Conservation (phyloP, 2,888 invertebrate species). For the Macrophya annulata region DNA sequence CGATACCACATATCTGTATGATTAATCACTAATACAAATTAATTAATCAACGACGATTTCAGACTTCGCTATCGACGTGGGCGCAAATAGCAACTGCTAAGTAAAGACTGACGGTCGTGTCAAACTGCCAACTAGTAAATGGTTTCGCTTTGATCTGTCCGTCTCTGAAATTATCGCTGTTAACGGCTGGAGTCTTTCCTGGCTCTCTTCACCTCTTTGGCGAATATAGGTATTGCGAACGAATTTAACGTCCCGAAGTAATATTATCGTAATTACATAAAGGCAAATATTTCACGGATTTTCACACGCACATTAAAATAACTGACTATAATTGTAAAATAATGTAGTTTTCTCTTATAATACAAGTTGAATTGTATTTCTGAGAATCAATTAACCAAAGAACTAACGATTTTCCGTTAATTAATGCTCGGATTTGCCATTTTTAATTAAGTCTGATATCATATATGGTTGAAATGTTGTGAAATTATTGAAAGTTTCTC, state of each 20-base stretch:
- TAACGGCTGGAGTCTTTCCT: constrained; percentile 83
- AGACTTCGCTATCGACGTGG: constrained; percentile 83
- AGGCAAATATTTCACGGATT: not conserved
- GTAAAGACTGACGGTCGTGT: constrained; percentile 82
- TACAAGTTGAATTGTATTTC: no score
- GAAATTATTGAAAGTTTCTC: not conserved
- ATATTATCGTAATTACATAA: not conserved
- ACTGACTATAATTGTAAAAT: not conserved
- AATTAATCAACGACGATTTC: constrained; percentile 25
- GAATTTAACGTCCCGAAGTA: not conserved
- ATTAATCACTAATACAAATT: constrained; percentile 58
- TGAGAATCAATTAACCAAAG: not conserved
- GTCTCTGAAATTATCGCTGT: constrained; percentile 82
- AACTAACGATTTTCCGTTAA: no score
- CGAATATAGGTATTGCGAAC: constrained; percentile 73
- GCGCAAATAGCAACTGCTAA: constrained; percentile 82
- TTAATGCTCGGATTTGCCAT: not conserved
- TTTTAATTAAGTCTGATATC: not conserved
- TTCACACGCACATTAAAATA: not conserved
- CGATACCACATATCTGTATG: not conserved
- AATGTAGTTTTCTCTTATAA: not conserved
- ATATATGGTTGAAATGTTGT: not conserved
- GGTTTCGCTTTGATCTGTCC: constrained; percentile 82
- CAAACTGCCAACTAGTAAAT: constrained; percentile 83
- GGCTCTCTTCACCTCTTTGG: constrained; percentile 81